phyloP scores from a whole-genome alignment of 1,140 invertebrate genomes.

The Polypedilum pembai region DNA sequence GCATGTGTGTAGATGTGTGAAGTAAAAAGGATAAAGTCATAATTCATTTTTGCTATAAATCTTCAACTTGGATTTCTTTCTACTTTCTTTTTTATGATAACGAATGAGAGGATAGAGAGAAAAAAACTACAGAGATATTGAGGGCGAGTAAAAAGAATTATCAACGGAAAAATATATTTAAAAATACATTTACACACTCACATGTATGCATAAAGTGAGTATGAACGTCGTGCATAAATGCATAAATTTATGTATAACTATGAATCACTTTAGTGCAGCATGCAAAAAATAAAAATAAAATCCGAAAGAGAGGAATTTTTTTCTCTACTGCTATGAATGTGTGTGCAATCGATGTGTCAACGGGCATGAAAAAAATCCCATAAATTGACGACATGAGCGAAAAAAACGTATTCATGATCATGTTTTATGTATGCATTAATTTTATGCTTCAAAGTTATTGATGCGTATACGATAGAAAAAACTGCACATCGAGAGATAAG shows the following conservation, averaged over 20 bases:
- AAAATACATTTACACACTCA: too few species aligned
- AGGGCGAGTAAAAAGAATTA: neutral
- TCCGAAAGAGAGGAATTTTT: neutral
- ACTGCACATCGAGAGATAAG: constrained; percentile 25
- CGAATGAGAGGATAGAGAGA: too few species aligned
- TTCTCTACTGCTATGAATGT: neutral
- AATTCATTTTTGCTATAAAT: constrained; percentile 19
- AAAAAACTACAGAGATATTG: neutral
- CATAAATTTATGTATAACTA: neutral
- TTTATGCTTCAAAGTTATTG: constrained; percentile 28
- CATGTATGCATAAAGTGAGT: too few species aligned
- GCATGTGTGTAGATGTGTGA: too few species aligned
- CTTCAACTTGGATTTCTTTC: neutral
- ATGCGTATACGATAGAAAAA: constrained; percentile 25
- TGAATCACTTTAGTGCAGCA: constrained; percentile 14
- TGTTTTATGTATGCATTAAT: constrained; percentile 26
- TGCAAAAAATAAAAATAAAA: neutral
- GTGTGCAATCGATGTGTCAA: constrained; percentile 16
- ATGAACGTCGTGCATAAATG: neutral
- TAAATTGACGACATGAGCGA: constrained; percentile 10
- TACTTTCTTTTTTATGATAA: too few species aligned
- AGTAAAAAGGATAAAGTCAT: constrained; percentile 7
- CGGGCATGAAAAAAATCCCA: constrained; percentile 23
- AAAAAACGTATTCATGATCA: constrained; percentile 17
- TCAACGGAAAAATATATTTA: too few species aligned